phyloP scores from a whole-genome alignment of 2,797 vertebrate species.

The Apogon hyalosoma region DNA sequence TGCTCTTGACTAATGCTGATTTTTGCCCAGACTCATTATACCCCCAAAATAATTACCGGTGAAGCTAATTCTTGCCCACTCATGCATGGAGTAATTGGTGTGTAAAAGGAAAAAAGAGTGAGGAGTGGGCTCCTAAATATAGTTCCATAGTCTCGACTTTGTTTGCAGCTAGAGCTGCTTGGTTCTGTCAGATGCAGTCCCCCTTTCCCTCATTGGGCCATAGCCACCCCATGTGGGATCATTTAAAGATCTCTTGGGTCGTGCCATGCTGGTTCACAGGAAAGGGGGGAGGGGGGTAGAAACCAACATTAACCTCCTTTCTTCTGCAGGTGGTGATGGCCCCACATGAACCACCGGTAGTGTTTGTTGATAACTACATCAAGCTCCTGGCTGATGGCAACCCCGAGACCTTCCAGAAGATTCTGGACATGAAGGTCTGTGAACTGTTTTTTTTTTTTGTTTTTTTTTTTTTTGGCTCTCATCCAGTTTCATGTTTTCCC shows the following conservation, averaged over 20 bases:
- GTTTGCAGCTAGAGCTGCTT: constrained; percentile 50
- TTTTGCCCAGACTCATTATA: constrained; percentile 71
- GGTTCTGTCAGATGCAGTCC: constrained; percentile 47
- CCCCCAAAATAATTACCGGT: constrained; percentile 72
- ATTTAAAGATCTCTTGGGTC: constrained; percentile 66
- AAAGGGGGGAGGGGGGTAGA: constrained; percentile 29
- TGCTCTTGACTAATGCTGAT: constrained; percentile 51
- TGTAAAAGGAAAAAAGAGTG: constrained; percentile 57
- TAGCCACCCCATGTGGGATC: constrained; percentile 73
- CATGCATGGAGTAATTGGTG: constrained; percentile 70
- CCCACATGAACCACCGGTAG: constrained; percentile 93
- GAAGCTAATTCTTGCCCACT: constrained; percentile 68
- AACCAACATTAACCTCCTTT: constrained; percentile 43
- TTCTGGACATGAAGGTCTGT: constrained; percentile 97
- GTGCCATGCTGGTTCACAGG: constrained; percentile 54
- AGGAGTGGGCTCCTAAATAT: constrained; percentile 60
- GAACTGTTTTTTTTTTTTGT: neutral
- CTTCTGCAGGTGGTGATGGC: constrained; percentile 96
- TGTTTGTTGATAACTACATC: constrained; percentile 99
- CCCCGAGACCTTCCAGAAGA: constrained; percentile 99
- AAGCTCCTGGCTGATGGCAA: constrained; percentile 96
- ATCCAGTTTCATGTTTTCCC: neutral
- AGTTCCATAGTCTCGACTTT: constrained; percentile 55
- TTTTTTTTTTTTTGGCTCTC: neutral
- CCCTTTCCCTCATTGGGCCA: constrained; percentile 36